Base-by-base conservation (phyloP, 2,113 vertebrate genomes). In the Oncorhynchus gorbuscha region DNA sequence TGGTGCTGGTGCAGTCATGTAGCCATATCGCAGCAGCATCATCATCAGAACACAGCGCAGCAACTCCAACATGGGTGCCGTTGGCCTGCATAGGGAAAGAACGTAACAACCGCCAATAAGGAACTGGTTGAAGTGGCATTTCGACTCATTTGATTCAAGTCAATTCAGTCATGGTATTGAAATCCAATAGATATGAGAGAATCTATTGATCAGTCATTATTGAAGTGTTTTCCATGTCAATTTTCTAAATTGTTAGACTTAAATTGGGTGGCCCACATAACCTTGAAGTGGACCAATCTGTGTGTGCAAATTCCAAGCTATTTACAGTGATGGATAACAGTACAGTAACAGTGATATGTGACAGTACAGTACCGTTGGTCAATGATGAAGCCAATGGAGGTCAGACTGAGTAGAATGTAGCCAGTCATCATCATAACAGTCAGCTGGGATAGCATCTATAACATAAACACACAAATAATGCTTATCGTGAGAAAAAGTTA, bases 341-440 rank as follows among this genome's bases (percentile, higher is more conserved):
- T 55, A 55, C 51, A 55, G 51, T 18, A 55, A 18, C 51, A 58
- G 71, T 55, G 51, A 51, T 58, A 59, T 55, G 22, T 62, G 28
- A 30, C 55, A 32, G 24, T 22, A 20, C 14, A 13, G 89, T 93
- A 92, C 96, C 94, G 98, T 87, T 95, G 93, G 55, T 98, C 96
- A 12, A 95, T 87, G 81, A 98, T 88, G 74, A 94, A 94, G 48
- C 97, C 95, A 66, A 96, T 89, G 24, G 93, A 93, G 1, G 94
- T 95, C 84, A 99, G 89, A 0, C 96, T 97, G 67, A 98, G 86
- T 81, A 98, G 91, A 69, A 98, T 81, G 87, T 97, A 96, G 80
- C 78, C 75, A 76, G 90, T 89, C 88, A 94, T 93, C 73, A 96
- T 79, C 3, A 99, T 85, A 3, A 97, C 6, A 68, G 89, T 91